Conservation (phyloP, 2,888 invertebrate species). For the Heliconius cydno region DNA sequence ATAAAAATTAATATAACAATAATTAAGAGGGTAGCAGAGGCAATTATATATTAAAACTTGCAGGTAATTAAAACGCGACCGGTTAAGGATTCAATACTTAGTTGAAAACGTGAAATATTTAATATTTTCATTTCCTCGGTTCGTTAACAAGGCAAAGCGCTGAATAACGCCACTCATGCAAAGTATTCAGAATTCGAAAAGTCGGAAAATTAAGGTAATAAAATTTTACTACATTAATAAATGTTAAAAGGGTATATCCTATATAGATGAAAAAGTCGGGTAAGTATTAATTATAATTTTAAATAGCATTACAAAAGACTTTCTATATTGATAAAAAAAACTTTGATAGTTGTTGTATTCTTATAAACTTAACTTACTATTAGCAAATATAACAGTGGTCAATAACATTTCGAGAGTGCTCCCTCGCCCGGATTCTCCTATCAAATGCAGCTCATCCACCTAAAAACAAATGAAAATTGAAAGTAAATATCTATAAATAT, state of each 20-base stretch:
- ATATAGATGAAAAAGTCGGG: neutral
- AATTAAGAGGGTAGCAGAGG: neutral
- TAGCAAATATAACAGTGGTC: conserved; percentile 89
- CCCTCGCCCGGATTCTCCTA: conserved; percentile 94
- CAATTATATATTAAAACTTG: too few species aligned
- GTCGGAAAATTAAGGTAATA: neutral
- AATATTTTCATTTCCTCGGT: too few species aligned
- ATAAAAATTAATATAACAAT: neutral
- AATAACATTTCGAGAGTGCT: conserved; percentile 92
- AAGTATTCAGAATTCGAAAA: too few species aligned
- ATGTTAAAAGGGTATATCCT: neutral
- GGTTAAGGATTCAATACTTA: too few species aligned
- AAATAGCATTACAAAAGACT: too few species aligned
- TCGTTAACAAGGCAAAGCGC: too few species aligned
- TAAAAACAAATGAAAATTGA: conserved; percentile 43
- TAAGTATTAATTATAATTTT: neutral
- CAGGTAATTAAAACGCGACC: too few species aligned
- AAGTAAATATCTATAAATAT: too few species aligned
- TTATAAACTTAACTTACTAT: conserved; percentile 78
- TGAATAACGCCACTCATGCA: too few species aligned
- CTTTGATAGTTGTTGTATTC: neutral
- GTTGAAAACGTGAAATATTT: too few species aligned
- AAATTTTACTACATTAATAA: neutral
- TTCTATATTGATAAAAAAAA: neutral
- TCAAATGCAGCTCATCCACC: conserved; percentile 96